These are phyloP conservation scores for Petrocephalus microphthalmus DNA, from an alignment of 2,113 vertebrate species.

Conservation along the genomic window DNA sequence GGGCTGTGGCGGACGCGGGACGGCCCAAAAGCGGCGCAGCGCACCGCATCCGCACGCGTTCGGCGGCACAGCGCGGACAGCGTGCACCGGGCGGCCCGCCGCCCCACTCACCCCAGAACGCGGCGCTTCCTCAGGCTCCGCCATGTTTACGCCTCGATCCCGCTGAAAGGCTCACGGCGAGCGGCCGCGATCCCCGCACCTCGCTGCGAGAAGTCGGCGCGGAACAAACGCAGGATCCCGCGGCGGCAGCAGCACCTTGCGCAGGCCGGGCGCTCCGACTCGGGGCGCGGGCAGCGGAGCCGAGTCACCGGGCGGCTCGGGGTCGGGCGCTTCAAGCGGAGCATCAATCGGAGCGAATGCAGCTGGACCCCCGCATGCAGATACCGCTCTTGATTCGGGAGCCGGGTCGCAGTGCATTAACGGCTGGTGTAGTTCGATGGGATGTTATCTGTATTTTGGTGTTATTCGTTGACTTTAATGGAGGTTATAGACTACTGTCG, in stretches of 20 bases:
- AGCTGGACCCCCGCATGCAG: neutral
- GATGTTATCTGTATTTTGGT: neutral
- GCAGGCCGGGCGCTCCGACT: neutral
- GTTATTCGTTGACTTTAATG: slow-evolving; percentile 9
- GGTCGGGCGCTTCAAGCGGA: neutral
- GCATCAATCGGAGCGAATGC: slow-evolving; percentile 4
- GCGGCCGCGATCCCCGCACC: neutral
- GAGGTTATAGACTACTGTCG: neutral
- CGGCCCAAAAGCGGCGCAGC: neutral
- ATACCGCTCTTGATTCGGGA: neutral
- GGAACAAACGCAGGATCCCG: slow-evolving; percentile 3
- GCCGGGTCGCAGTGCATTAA: neutral
- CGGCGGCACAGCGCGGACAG: neutral
- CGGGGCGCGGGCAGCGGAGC: neutral
- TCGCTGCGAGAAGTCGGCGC: neutral
- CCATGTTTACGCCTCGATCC: slow-evolving; percentile 22
- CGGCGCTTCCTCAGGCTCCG: slow-evolving; percentile 18
- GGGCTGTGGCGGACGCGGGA: neutral
- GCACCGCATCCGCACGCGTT: neutral
- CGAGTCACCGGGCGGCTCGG: neutral
- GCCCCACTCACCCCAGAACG: slow-evolving; percentile 15
- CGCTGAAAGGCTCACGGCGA: neutral
- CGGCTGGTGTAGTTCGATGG: neutral
- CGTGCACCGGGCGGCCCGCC: neutral
- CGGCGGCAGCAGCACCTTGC: neutral